Evolutionary conservation across 35 echinoderm and acorn worm genomes (phyloP).

Genomic region (Hemicentrotus pulcherrimus): DNA sequence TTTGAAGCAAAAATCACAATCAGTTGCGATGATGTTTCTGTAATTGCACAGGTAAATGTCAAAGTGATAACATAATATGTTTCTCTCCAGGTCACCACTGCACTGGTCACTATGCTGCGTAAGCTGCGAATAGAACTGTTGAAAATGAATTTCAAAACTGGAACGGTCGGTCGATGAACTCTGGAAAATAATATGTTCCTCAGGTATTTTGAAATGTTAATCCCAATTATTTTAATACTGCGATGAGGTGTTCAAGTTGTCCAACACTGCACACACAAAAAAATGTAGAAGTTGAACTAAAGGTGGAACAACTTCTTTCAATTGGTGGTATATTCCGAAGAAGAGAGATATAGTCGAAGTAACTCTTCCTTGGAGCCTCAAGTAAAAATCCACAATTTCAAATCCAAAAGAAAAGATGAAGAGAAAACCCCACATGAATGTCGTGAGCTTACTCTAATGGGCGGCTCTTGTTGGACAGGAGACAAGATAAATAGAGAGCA

Average conservation of each 20-base stretch:
- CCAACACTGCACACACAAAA: too few relatives aligned
- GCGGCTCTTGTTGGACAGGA: constrained; percentile 36
- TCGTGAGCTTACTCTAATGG: constrained; percentile 7
- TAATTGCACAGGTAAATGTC: not conserved
- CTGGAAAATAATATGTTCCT: too few relatives aligned
- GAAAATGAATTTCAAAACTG: too few relatives aligned
- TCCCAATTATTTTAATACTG: not conserved
- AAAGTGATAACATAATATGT: not conserved
- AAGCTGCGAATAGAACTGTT: too few relatives aligned
- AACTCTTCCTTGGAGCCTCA: not conserved
- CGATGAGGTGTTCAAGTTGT: not conserved
- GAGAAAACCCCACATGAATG: not conserved
- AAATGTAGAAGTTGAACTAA: not conserved
- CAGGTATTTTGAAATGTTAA: not conserved
- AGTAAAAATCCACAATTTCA: not conserved
- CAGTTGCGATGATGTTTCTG: not conserved
- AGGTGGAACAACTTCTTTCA: not conserved
- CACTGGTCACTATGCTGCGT: not conserved
- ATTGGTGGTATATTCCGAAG: not conserved
- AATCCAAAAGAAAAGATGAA: not conserved
- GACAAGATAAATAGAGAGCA: constrained; percentile 32
- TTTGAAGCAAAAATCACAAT: not conserved
- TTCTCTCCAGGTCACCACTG: not conserved
- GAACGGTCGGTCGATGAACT: too few relatives aligned
- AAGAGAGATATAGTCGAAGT: not conserved